Evolutionary conservation across 2,797 vertebrate species (phyloP).

Genomic region (Phataginus tetradactyla): DNA sequence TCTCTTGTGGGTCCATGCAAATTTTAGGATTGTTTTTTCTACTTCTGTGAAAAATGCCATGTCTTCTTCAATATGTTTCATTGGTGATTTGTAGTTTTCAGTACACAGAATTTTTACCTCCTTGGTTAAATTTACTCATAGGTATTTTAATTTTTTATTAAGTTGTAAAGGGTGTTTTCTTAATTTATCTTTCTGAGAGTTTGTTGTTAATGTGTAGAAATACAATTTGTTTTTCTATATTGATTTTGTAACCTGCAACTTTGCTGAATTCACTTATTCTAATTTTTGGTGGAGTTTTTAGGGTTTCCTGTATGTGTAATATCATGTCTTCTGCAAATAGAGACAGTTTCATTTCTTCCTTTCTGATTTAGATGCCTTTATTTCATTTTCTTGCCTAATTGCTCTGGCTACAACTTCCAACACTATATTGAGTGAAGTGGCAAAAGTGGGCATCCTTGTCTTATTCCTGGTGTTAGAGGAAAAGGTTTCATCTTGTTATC

Average conservation of each 20-base stretch:
- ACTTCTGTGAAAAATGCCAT: neutral
- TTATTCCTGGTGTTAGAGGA: neutral
- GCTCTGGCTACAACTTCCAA: neutral
- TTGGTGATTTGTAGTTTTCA: neutral
- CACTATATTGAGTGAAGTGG: neutral
- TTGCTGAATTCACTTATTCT: neutral
- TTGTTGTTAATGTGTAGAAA: neutral
- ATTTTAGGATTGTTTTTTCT: slow-evolving; percentile 13
- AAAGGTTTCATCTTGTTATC: neutral
- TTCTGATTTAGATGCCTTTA: neutral
- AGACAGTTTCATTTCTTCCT: neutral
- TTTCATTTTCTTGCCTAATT: neutral
- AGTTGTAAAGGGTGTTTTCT: neutral
- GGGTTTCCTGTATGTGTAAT: neutral
- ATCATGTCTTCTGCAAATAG: neutral
- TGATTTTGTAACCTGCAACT: neutral
- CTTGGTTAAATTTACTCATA: neutral
- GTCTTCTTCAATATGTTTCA: neutral
- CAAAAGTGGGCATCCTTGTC: neutral
- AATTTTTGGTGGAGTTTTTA: neutral
- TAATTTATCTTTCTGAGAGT: neutral
- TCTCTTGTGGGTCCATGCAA: neutral
- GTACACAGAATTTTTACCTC: neutral
- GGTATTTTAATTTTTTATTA: neutral
- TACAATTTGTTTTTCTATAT: neutral